These are phyloP conservation scores for Fundulus diaphanus DNA, from an alignment of 2,797 vertebrate genomes.

Conservation along the genomic window DNA sequence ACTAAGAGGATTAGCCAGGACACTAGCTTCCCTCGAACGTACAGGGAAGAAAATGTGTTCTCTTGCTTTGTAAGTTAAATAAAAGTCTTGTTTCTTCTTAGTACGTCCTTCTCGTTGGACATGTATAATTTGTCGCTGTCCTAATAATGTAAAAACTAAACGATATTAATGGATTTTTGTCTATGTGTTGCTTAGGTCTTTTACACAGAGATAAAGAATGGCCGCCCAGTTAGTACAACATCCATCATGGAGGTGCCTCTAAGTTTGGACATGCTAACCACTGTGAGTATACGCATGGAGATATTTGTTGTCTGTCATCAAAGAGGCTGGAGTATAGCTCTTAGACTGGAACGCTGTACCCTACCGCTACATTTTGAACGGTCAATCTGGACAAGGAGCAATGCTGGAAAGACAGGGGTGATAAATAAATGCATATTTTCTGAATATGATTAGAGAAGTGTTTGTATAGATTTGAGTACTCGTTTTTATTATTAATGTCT, in stretches of 20 bases:
- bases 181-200: conserved; percentile 82
- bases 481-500: no score
- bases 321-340: neutral
- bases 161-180: neutral
- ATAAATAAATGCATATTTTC: neutral
- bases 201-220: conserved; percentile 86
- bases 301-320: neutral
- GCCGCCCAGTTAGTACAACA: conserved; percentile 74
- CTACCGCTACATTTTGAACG: neutral
- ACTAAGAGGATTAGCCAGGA: conserved; percentile 75
- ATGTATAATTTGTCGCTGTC: conserved; percentile 1
- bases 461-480: neutral
- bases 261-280: conserved; percentile 82
- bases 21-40: conserved; percentile 46
- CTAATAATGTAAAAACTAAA: neutral
- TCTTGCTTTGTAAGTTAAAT: conserved; percentile 43
- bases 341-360: neutral
- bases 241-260: conserved; percentile 83
- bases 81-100: conserved; percentile 29
- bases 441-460: neutral
- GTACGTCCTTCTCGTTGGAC: conserved; percentile 11
- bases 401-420: neutral
- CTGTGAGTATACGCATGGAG: conserved; percentile 79
- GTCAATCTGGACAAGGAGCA: neutral
- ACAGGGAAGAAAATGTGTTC: conserved; percentile 41